These are phyloP conservation scores for Caretta caretta DNA, from an alignment of 2,113 vertebrate genomes.

Conservation along the genomic window DNA sequence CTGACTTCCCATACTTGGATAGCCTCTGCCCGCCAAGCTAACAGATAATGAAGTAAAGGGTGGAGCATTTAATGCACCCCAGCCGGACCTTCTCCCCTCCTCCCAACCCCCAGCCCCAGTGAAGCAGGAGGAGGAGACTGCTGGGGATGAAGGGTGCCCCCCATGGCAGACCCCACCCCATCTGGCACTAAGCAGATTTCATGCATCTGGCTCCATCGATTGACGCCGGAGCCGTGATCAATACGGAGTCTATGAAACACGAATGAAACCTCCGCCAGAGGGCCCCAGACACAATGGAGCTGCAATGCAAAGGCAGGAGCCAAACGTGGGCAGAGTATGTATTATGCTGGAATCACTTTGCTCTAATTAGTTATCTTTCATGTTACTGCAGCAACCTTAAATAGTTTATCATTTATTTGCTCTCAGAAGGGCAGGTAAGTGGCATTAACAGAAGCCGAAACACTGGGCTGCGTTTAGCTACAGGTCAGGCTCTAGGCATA, in stretches of 20 bases:
- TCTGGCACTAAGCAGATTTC: background rate
- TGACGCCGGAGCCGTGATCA: background rate
- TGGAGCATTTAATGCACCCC: background rate
- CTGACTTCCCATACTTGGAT: background rate
- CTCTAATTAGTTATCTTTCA: background rate
- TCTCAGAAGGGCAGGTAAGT: background rate
- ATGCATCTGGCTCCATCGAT: background rate
- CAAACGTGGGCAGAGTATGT: fast-evolving
- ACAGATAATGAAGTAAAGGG: background rate
- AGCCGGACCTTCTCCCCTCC: background rate
- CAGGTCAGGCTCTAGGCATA: background rate
- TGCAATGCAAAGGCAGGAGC: background rate
- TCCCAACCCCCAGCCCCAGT: background rate
- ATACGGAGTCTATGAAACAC: background rate
- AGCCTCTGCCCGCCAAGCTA: background rate
- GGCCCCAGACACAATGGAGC: background rate
- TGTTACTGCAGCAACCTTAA: too few relatives aligned
- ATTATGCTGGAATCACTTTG: background rate
- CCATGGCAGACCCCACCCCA: background rate
- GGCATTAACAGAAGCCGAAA: background rate
- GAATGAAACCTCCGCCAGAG: background rate
- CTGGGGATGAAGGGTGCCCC: background rate
- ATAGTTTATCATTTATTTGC: too few relatives aligned
- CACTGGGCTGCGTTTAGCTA: background rate
- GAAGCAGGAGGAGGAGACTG: background rate